Evolutionary conservation across 2,113 vertebrate genomes (phyloP), one percentile per base, ranked within the genome.

Genomic region (Cichladusa arquata): DNA sequence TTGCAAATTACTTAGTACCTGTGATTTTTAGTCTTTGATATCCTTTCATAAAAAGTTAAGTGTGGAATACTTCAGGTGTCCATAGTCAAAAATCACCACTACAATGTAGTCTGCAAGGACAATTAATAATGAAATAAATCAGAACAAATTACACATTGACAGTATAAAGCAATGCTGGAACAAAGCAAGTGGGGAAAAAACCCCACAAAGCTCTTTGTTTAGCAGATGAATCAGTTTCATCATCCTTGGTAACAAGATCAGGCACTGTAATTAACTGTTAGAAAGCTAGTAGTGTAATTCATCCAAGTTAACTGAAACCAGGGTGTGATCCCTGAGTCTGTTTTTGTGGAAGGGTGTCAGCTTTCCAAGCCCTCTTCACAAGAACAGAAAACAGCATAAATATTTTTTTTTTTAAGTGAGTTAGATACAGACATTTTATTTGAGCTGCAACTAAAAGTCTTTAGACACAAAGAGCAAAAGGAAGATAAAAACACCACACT

Each of bases 251-350:
- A 93, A 96, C 47, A 83, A 86, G 72, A 96, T 88, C 72, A 61
- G 77, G 91, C 44, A 60, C 25, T 96, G 66, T 56, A 96, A 57
- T 96, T 77, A 95, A 92, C 92, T 44, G 50, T 62, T 86, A 86
- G 83, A 74, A 88, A 92, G 53, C 60, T 71, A 72, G 29, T 44
- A 57, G 53, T 70, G 50, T 90, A 95, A 94, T 88, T 91, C 70
- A 90, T 86, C 53, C 80, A 94, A 58, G 26, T 77, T 94, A 95
- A 62, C 89, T 96, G 69, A 97, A 96, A 94, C 45, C 44, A 86
- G 51, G 34, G 48, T 42, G 56, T 64, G 66, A 93, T 62, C 62
- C 65, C 65, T 54, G 53, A 73, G 48, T 77, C 38, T 14, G 33
- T 48, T 77, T 88, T 47, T 62, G 57, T 34, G 50, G 26, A 77